Evolutionary conservation across 2,888 invertebrate genomes (phyloP), one percentile per base, ranked within the genome.

Genomic region (Cephus nigrinus): DNA sequence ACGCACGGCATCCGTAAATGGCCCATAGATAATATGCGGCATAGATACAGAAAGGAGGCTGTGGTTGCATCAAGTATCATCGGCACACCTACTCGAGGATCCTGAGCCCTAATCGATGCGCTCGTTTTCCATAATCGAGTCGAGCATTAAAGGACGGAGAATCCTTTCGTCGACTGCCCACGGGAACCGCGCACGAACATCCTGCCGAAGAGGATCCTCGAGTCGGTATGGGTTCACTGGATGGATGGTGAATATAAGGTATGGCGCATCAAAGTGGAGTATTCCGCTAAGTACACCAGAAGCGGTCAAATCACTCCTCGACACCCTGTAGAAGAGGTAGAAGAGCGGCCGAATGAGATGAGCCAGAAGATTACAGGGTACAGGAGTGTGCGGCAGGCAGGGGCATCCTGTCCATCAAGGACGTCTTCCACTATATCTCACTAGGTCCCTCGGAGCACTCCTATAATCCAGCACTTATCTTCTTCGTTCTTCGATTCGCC

Each of bases 341-440:
- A 83, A 86, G 85, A 84, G 78, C 80, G 85, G 80, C 84, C 84
- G 86, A 87, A 87, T 86, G 86, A 86, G 86, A 87, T 86, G 87
- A 86, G 86, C 84, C 83, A 87, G 86, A 86, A 88, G 87, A 88
- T 88, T 88, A 86, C 84, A 87, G 84, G 84, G 84, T 85, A 84
- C 82, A 83, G 82, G 82, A 55, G 55, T 55, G 9, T 23, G 82
- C 86, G 82, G 81, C 85, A 82, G 87, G 85, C 87, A 87, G 88
- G 85, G 83, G 86, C 87, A 88, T 88, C 88, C 88, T 88, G 87
- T 88, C 87, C 86, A 88, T 88, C 88, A 88, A 88, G 88, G 88
- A 86, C 88, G 87, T 84, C 87, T 86, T 86, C 86, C 23, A 23
- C 55, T 85, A 86, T 86, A 69, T 81, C 83, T 86, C 86, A 86